These are phyloP conservation scores for Nicator chloris DNA, from an alignment of 2,113 vertebrate species.

Conservation along the genomic window DNA sequence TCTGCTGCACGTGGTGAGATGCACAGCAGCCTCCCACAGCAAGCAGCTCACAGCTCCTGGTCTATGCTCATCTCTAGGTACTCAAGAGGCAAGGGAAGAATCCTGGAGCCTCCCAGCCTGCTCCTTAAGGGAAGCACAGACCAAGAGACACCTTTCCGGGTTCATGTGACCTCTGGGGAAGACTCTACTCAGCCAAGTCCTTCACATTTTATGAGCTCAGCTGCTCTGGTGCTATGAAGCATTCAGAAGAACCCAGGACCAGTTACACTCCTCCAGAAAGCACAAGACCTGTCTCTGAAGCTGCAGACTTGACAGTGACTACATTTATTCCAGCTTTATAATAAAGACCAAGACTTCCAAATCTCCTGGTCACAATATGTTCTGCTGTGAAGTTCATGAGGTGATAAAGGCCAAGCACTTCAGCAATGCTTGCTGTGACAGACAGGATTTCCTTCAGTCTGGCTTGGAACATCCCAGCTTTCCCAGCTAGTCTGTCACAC, in stretches of 20 bases:
- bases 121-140: background rate
- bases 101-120: background rate
- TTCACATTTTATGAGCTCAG: background rate
- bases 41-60: background rate
- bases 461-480: background rate
- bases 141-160: background rate
- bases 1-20: accelerated
- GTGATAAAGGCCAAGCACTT: background rate
- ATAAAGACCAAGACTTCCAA: background rate
- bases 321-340: background rate
- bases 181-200: background rate
- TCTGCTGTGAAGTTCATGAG: background rate
- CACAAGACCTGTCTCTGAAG: background rate
- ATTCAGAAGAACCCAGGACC: background rate
- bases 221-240: background rate
- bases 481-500: background rate
- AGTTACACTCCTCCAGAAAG: background rate
- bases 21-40: background rate
- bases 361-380: accelerated
- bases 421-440: accelerated
- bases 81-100: background rate
- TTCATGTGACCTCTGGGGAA: accelerated
- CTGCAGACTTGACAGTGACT: background rate
- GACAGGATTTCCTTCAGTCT: background rate
- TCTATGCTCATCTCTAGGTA: background rate